Percentiles rank a stretch among this genome's conserved stretches.
Evolutionary conservation across 1,140 invertebrate species (phyloP).

Genomic region (Calephelis nemesis): DNA sequence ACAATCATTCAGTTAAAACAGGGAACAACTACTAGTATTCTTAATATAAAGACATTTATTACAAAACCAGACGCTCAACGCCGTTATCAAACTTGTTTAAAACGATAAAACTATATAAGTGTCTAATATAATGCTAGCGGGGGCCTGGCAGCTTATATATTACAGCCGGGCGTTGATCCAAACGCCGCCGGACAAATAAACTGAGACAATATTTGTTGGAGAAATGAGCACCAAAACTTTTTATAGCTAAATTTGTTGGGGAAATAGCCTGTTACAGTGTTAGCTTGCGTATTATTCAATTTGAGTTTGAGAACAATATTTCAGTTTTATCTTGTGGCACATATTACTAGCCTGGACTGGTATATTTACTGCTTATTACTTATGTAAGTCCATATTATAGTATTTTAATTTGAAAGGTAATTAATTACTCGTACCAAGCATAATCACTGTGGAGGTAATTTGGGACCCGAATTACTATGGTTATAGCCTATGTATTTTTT

Average conservation of each 20-base stretch:
- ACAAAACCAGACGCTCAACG: neutral
- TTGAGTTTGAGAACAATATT: conserved; percentile 7
- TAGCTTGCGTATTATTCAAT: conserved; percentile 1
- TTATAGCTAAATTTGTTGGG: neutral
- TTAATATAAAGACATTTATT: neutral
- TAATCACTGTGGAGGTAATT: no score
- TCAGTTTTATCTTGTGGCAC: neutral
- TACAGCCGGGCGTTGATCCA: neutral
- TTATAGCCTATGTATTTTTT: no score
- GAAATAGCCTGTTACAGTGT: neutral
- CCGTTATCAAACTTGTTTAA: conserved; percentile 8
- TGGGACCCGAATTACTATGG: no score
- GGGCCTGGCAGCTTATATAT: conserved; percentile 9
- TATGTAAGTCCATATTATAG: no score
- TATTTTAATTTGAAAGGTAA: no score
- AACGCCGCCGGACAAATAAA: conserved; percentile 11
- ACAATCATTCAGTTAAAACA: no score
- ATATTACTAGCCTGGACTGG: no score
- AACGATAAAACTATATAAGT: conserved; percentile 10
- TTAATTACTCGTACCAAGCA: no score
- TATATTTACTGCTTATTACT: no score
- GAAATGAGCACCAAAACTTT: conserved; percentile 11
- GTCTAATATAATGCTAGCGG: conserved; percentile 5
- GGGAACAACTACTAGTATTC: no score
- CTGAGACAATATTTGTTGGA: conserved; percentile 14